Percentiles rank a stretch among this genome's conserved stretches.
These are phyloP conservation scores for Trissolcus brochymenae DNA, from an alignment of 2,888 invertebrate genomes.

Conservation along the genomic window DNA sequence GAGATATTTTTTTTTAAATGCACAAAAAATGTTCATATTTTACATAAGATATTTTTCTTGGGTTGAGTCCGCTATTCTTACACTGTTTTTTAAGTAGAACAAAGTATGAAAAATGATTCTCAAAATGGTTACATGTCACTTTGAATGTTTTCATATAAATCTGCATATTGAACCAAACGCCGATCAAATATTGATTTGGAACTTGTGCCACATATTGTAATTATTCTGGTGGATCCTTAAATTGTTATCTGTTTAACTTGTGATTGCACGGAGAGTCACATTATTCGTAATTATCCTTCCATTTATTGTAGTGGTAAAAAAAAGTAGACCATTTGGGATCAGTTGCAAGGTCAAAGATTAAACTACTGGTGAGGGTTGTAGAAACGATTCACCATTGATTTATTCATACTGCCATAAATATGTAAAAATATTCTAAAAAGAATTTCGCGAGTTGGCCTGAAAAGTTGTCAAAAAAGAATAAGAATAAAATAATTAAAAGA, in stretches of 20 bases:
- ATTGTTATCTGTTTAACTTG: too few relatives aligned
- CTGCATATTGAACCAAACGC: slow-evolving; percentile 19
- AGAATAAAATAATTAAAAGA: not conserved
- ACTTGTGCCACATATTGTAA: slow-evolving; percentile 19
- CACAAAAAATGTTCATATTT: too few relatives aligned
- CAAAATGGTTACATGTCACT: slow-evolving; percentile 19
- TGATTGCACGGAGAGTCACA: too few relatives aligned
- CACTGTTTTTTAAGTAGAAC: slow-evolving; percentile 10
- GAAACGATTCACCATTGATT: too few relatives aligned
- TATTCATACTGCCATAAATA: too few relatives aligned
- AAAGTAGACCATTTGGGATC: not conserved
- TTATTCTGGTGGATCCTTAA: not conserved
- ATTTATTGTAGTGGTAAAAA: too few relatives aligned
- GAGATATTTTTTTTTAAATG: too few relatives aligned
- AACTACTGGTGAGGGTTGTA: too few relatives aligned
- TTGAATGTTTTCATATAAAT: slow-evolving; percentile 11
- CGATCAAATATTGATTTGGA: slow-evolving; percentile 34
- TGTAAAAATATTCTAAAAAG: too few relatives aligned
- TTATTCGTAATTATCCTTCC: too few relatives aligned
- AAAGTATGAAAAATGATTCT: slow-evolving; percentile 21
- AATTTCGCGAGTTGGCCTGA: too few relatives aligned
- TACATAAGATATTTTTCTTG: too few relatives aligned
- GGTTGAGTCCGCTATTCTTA: not conserved
- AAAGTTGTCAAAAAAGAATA: not conserved
- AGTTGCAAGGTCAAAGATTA: not conserved